phyloP scores from a whole-genome alignment of 2,797 vertebrate species.

The Poeciliopsis presidionis region DNA sequence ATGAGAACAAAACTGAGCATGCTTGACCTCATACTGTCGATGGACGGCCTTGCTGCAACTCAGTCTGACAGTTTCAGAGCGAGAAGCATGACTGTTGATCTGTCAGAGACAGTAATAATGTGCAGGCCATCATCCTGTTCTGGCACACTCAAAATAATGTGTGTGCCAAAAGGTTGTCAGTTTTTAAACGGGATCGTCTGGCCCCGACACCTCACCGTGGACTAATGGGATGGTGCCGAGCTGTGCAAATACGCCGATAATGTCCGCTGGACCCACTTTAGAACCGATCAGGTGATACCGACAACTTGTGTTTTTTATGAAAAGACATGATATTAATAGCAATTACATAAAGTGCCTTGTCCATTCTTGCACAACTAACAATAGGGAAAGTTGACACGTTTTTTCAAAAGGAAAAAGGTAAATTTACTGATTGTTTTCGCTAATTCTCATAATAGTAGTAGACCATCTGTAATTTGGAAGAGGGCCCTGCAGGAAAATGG shows the following conservation, averaged over 20 bases:
- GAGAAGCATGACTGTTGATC: neutral
- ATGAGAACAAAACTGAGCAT: neutral
- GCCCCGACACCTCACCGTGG: neutral
- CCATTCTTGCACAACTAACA: neutral
- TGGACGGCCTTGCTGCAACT: neutral
- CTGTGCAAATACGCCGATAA: neutral
- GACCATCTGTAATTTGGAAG: neutral
- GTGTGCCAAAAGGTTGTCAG: neutral
- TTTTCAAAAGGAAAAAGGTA: neutral
- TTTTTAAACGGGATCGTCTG: neutral
- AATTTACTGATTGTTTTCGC: neutral
- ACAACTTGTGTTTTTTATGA: neutral
- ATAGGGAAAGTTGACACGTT: neutral
- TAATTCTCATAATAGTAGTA: neutral
- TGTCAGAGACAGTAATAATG: conserved; percentile 1
- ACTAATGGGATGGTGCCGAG: neutral
- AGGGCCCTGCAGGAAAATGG: neutral
- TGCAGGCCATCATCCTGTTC: neutral
- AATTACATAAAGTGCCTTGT: neutral
- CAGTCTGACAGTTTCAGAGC: neutral
- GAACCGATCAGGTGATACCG: neutral
- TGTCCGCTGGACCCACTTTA: neutral
- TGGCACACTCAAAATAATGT: neutral
- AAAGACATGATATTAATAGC: neutral
- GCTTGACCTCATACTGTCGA: neutral